Evolutionary conservation across 2,113 vertebrate species (phyloP), one percentile per base, ranked within the genome.

Genomic region (Poeciliopsis turrubarensis): DNA sequence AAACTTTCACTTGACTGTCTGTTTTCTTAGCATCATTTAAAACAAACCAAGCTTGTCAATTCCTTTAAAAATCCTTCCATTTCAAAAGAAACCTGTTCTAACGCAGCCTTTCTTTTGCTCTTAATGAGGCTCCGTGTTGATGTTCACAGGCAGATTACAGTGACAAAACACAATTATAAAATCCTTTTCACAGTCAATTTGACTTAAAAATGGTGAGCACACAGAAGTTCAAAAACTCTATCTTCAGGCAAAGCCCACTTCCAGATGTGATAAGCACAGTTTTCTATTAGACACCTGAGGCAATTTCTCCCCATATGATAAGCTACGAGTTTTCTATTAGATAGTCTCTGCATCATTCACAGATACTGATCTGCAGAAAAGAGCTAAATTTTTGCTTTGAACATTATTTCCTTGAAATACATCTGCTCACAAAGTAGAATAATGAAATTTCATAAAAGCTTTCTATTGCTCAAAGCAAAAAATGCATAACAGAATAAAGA

Each of bases 41-140:
- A 73, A 47, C 57, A 87, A 76, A 87, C 31, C 10, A 11, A 19
- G 72, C 60, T 70, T 47, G 83, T 86, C 82, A 82, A 85, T 82
- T 70, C 63, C 62, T 31, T 74, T 78, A 34, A 82, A 86, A 86
- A 75, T 32, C n/a, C 17, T 54, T 65, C 60, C 68, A 78, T 76
- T 78, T 73, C 65, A 61, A 34, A 37, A 70, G 32, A 51, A 44
- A 75, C 47, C 19, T 60, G 68, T 34, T 63, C 64, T 70, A 62
- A 27, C 32, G 17, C 22, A 64, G 25, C 5, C n/a, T 68, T 61
- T 76, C 74, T 41, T 37, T 19, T 51, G 14, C 71, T 78, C 11
- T 65, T 74, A 84, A 85, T 77, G 65, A 82, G 72, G 44, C 30
- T 64, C 25, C 34, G 29, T 37, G 47, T 64, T 60, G 27, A 73